A percentile compares a stretch with the other conserved stretches of the same genome.
These are phyloP conservation scores for Protonibea diacanthus DNA, from an alignment of 2,797 vertebrate species.

Conservation along the genomic window DNA sequence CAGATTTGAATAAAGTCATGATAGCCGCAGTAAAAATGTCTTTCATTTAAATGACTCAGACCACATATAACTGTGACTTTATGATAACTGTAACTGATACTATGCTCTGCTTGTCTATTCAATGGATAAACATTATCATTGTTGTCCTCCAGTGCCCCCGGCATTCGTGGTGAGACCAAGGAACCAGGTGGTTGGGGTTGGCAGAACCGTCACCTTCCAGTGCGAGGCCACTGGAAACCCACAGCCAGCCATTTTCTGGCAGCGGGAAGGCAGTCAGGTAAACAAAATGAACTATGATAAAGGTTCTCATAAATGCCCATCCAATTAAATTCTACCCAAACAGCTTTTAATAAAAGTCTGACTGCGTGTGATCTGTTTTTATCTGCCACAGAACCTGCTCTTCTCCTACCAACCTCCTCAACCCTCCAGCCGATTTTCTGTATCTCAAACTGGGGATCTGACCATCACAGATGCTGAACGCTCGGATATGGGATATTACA, in stretches of 20 bases:
- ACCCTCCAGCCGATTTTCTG: slow-evolving; percentile 95
- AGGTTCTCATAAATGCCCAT: slow-evolving; percentile 1
- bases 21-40: slow-evolving; percentile 31
- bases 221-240: slow-evolving; percentile 98
- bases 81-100: slow-evolving; percentile 32
- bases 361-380: slow-evolving; percentile 20
- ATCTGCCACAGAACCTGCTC: slow-evolving; percentile 90
- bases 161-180: slow-evolving; percentile 96
- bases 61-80: slow-evolving; percentile 34
- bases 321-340: slow-evolving; percentile 1
- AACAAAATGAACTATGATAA: slow-evolving; percentile 40
- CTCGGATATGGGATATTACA: slow-evolving; percentile 96
- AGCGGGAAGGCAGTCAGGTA: slow-evolving; percentile 99
- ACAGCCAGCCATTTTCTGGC: slow-evolving; percentile 99
- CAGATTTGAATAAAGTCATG: slow-evolving; percentile 29
- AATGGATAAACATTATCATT: slow-evolving; percentile 51
- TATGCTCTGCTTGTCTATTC: slow-evolving; percentile 42
- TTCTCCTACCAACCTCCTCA: slow-evolving; percentile 98
- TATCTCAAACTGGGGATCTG: slow-evolving; percentile 96
- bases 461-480: slow-evolving; percentile 95
- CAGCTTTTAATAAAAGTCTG: slow-evolving; percentile 15
- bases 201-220: slow-evolving; percentile 97
- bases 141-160: slow-evolving; percentile 90
- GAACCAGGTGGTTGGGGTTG: slow-evolving; percentile 96
- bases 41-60: slow-evolving; percentile 36